A percentile compares a stretch with the other conserved stretches of the same genome.
These are phyloP conservation scores for Danio rerio DNA, from an alignment of 2,113 vertebrate species.

Conservation along the genomic window GRCz12tu NC_133177.1:38900001-38900500, in stretches of 20 bases:
- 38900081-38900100: background rate
- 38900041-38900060: constrained; percentile 33
- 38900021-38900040: constrained; percentile 61
- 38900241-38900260: constrained; percentile 50
- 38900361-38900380: background rate
- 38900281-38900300: background rate
- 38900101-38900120: constrained; percentile 38
- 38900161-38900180: background rate
- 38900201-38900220: constrained; percentile 13
- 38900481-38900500: background rate
- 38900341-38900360: background rate
- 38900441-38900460: background rate
- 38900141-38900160: background rate
- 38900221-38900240: constrained; percentile 36
- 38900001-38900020: constrained; percentile 31
- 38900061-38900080: constrained; percentile 14
- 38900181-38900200: constrained; percentile 7
- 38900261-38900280: constrained; percentile 33
- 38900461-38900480: background rate
- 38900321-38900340: constrained; percentile 11
- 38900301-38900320: background rate
- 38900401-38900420: background rate
- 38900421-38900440: background rate
- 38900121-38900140: constrained; percentile 14
- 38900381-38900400: background rate